Evolutionary conservation across 1,140 invertebrate genomes (phyloP).

Genomic region (Amphibalanus amphitrite): DNA sequence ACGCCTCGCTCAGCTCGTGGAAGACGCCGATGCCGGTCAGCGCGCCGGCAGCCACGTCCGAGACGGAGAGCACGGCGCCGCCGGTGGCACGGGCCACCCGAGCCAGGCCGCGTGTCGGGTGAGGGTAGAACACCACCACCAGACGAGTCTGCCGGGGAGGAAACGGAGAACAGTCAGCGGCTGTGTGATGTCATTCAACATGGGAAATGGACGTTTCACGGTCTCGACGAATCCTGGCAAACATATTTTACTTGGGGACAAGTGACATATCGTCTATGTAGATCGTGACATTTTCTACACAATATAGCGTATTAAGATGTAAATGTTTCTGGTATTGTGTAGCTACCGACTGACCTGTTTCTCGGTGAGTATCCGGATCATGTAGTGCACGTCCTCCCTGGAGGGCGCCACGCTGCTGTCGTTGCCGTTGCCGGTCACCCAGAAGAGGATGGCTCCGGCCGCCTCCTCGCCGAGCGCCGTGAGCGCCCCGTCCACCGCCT

Average conservation of each 20-base stretch:
- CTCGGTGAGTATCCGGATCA: background rate
- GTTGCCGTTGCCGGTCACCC: background rate
- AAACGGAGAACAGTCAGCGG: no score
- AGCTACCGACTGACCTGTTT: conserved; percentile 1
- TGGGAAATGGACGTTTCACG: no score
- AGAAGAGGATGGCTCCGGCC: background rate
- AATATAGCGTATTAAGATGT: no score
- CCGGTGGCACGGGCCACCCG: background rate
- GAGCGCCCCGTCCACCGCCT: conserved; percentile 15
- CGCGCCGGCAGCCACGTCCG: background rate
- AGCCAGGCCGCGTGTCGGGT: background rate
- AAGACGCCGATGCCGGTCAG: background rate
- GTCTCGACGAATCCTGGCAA: no score
- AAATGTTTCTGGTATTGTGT: no score
- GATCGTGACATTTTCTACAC: no score
- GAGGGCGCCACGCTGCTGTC: background rate
- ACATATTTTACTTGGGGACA: no score
- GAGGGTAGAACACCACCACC: background rate
- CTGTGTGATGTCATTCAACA: no score
- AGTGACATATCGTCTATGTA: no score
- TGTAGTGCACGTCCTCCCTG: background rate
- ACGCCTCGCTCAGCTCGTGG: background rate
- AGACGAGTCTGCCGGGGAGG: background rate
- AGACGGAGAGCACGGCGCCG: background rate
- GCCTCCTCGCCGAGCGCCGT: conserved; percentile 9